Conservation (phyloP, 2,113 vertebrate genomes). For the Megaleporinus macrocephalus region DNA sequence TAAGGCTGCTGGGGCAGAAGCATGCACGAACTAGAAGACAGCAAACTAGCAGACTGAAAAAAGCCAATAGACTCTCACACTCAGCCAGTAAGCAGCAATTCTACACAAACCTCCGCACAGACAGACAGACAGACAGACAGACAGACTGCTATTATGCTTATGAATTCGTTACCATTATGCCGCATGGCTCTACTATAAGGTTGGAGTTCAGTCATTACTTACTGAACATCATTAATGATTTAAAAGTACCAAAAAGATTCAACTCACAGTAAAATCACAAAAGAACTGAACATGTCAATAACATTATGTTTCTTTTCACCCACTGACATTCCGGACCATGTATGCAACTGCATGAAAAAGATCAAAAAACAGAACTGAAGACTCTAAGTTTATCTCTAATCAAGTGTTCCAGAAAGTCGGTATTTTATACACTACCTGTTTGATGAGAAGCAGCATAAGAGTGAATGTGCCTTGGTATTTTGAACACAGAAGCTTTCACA, state of each 20-base stretch:
- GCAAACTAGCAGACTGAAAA: background rate
- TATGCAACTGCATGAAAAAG: background rate
- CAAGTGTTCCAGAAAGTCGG: slow-evolving; percentile 6
- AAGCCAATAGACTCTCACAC: background rate
- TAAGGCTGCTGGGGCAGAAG: background rate
- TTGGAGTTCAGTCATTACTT: background rate
- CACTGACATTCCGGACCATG: background rate
- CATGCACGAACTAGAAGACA: background rate
- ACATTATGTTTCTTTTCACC: background rate
- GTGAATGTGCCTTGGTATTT: background rate
- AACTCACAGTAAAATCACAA: slow-evolving; percentile 13
- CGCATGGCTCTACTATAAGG: background rate
- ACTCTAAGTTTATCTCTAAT: background rate
- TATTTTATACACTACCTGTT: slow-evolving; percentile 3
- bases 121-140: background rate
- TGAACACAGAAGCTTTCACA: background rate
- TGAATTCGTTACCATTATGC: background rate
- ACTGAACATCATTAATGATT: background rate
- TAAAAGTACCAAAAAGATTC: background rate
- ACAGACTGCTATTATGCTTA: background rate
- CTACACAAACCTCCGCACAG: background rate
- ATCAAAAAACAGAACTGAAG: background rate
- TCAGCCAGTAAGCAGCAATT: background rate
- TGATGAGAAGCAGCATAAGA: slow-evolving; percentile 25
- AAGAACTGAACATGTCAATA: background rate